phyloP scores from a whole-genome alignment of 1,140 invertebrate genomes.

The Elysia chlorotica region DNA sequence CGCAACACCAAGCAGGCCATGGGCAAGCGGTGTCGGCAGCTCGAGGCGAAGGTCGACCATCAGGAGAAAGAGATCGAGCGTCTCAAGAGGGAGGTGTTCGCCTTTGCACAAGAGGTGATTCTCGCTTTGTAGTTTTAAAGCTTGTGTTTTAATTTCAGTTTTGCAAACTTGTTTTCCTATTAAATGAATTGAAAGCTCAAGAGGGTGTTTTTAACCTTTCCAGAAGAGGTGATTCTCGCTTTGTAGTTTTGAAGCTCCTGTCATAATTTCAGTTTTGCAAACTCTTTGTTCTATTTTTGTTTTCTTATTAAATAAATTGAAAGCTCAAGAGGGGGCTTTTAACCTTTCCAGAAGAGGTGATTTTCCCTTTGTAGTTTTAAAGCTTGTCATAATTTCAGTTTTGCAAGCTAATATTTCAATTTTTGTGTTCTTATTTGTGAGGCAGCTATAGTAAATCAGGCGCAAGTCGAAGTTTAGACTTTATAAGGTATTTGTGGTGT shows the following conservation, averaged over 20 bases:
- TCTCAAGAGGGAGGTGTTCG: conserved; percentile 44
- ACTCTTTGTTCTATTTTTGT: no score
- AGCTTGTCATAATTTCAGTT: no score
- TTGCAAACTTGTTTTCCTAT: no score
- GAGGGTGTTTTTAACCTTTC: background rate
- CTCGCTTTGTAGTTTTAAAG: background rate
- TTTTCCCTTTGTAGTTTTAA: background rate
- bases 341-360: background rate
- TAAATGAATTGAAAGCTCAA: no score
- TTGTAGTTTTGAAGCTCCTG: background rate
- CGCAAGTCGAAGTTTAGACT: no score
- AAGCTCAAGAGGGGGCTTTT: background rate
- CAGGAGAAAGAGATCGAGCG: conserved; percentile 52
- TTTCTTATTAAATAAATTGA: no score
- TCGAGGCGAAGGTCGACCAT: conserved; percentile 44
- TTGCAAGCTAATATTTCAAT: no score
- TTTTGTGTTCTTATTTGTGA: no score
- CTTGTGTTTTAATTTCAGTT: no score
- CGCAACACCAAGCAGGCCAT: conserved; percentile 42
- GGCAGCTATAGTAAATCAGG: no score
- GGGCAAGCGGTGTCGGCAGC: conserved; percentile 39
- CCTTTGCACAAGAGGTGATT: conserved; percentile 44
- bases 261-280: no score
- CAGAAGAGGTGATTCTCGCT: background rate
- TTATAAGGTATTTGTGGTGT: no score